Evolutionary conservation across 2,888 invertebrate species (phyloP), one percentile per base, ranked within the genome.

Genomic region (Oxystoma pomonae): DNA sequence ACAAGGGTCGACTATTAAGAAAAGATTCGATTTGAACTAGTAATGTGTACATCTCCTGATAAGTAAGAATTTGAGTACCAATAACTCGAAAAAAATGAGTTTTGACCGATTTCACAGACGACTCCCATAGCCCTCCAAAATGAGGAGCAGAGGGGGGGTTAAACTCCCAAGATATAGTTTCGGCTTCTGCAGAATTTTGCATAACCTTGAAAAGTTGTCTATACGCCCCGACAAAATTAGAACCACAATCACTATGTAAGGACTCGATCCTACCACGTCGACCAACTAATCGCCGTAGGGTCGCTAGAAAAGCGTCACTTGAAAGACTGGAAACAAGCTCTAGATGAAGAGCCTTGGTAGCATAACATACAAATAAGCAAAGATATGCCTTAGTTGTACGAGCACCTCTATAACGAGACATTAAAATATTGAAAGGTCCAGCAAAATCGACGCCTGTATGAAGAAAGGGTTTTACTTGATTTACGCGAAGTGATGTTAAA

Each of bases 71-170:
- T 3, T 62, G 20, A 49, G 68, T 67, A 0, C 73, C 72, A 7
- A 73, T 52, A 1, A 74, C 64, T 20, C 73, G 67, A 20, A 65
- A 65, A 18, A 77, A 58, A 66, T 75, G 76, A 62, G 59, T 65
- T 68, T 79, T 78, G 1, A 70, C 62, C 0, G 71, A 70, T 56
- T 73, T 76, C 7, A 78, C 70, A 3, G 70, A 73, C 1, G 75
- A 71, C 61, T 78, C 78, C 76, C 75, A 76, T 16, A 77, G 50
- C 16, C 77, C 77, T 3, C 77, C 77, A 58, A 75, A 73, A 59
- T 75, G 69, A 1, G 75, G 75, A 1, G 73, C 66, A 22, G 59
- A 49, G 3, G 76, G 69, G 1, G 75, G 74, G 3, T 72, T 75
- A 63, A 76, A 77, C 20, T 72, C 63, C 76, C 76, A 77, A 12